phyloP scores from a whole-genome alignment of 2,888 invertebrate species.

The Parasteatoda lunata region DNA sequence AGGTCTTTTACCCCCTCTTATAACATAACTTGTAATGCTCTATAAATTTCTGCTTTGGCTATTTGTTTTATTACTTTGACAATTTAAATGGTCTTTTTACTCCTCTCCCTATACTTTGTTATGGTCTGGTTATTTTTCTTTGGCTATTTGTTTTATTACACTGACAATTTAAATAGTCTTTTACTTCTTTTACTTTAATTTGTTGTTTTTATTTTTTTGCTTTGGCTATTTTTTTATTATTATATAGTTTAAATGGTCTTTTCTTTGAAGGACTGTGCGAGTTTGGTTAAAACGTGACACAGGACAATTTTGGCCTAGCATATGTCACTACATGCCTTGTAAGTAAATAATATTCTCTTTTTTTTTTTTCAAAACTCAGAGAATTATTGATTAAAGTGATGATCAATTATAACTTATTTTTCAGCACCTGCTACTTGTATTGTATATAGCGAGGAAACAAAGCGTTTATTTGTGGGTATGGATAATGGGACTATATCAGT shows the following conservation, averaged over 20 bases:
- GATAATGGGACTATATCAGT: slow-evolving; percentile 91
- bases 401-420: not conserved
- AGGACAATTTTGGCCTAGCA: slow-evolving; percentile 99
- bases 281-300: slow-evolving; percentile 98
- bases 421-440: slow-evolving; percentile 90
- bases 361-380: not conserved
- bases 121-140: no score
- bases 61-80: no score
- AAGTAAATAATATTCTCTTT: slow-evolving; percentile 58
- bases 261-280: slow-evolving; percentile 85
- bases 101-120: no score
- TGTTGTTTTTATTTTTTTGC: not conserved
- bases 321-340: slow-evolving; percentile 92
- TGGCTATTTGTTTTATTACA: no score
- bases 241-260: not conserved
- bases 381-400: not conserved
- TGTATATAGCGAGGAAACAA: slow-evolving; percentile 89
- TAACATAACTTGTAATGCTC: no score
- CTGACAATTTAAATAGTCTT: no score
- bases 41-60: no score
- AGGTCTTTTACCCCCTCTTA: no score
- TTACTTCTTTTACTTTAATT: no score
- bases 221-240: slow-evolving; percentile 14
- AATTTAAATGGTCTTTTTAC: no score
- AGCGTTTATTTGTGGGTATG: slow-evolving; percentile 93